phyloP scores from a whole-genome alignment of 1,140 invertebrate genomes.

The Bombyx mandarina region DNA sequence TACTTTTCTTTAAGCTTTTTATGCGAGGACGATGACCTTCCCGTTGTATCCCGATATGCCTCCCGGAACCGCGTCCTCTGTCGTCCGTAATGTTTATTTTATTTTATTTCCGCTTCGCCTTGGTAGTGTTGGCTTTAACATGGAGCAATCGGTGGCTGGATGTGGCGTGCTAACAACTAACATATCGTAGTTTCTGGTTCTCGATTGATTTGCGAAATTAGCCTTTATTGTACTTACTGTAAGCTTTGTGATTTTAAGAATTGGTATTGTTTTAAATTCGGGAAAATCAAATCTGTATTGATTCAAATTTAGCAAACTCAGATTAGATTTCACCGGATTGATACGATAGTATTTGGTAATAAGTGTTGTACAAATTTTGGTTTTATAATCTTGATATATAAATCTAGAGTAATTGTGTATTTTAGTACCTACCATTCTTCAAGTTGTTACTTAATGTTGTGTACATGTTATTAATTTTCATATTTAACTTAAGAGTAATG shows the following conservation, averaged over 20 bases:
- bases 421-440: too few species aligned
- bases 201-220: constrained; percentile 47
- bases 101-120: constrained; percentile 65
- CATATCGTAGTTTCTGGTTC: constrained; percentile 33
- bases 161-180: constrained; percentile 68
- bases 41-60: constrained; percentile 36
- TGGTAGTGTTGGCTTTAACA: constrained; percentile 68
- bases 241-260: constrained; percentile 16
- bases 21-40: constrained; percentile 13
- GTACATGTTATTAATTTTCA: too few species aligned
- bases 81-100: constrained; percentile 66
- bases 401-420: too few species aligned
- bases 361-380: too few species aligned
- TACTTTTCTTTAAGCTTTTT: constrained; percentile 17
- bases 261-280: too few species aligned
- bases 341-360: too few species aligned
- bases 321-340: too few species aligned
- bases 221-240: constrained; percentile 29
- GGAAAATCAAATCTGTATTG: too few species aligned
- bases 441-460: too few species aligned
- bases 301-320: too few species aligned
- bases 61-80: constrained; percentile 65
- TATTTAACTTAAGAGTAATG: too few species aligned
- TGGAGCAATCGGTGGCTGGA: constrained; percentile 53
- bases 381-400: too few species aligned